Evolutionary conservation across 2,113 vertebrate species (phyloP), one percentile per base, ranked within the genome.

Genomic region (Alligator mississippiensis): DNA sequence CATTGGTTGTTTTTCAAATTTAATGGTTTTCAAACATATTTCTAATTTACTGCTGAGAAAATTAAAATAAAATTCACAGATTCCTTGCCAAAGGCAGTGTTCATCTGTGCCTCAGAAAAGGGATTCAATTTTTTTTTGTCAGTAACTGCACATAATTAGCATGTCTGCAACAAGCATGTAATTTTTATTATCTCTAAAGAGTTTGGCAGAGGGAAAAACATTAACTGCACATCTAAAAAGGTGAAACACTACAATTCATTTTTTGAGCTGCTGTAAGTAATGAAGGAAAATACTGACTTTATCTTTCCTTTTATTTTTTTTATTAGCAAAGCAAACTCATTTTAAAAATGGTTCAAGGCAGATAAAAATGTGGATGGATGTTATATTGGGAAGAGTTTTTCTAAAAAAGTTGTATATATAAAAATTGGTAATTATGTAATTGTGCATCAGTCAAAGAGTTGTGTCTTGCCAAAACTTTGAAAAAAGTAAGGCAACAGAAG

Each of bases 161-260:
- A 87, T 95, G 91, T 92, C 88, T 96, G 72, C 94, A 96, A 97
- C 94, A 95, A 93, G 78, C 89, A 92, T 93, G 72, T 93, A 94
- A 92, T 95, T 97, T 98, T 97, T 97, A 96, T 96, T 98, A 97
- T 97, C 96, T 96, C 59, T 93, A 84, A 97, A 97, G 91, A 80
- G 25, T 96, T 95, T 96, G 92, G 87, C 91, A 94, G 84, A 87
- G 15, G 87, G 83, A 97, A 97, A 97, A 98, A 97, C 94, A 93
- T 97, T 97, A 96, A 95, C 95, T 97, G 94, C 18, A 82, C 87
- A 94, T 97, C 96, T 96, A 97, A 96, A 93, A 94, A 96, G 58
- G 70, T 22, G 61, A 30, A 97, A 81, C 34, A 76, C 95, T 95
- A 83, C 92, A 94, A 70, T 96, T 97, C 59, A 85, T 97, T 96